Evolutionary conservation across 92 coral and sea anemone species (phyloP).

Genomic region (Epizoanthus scotinus): DNA sequence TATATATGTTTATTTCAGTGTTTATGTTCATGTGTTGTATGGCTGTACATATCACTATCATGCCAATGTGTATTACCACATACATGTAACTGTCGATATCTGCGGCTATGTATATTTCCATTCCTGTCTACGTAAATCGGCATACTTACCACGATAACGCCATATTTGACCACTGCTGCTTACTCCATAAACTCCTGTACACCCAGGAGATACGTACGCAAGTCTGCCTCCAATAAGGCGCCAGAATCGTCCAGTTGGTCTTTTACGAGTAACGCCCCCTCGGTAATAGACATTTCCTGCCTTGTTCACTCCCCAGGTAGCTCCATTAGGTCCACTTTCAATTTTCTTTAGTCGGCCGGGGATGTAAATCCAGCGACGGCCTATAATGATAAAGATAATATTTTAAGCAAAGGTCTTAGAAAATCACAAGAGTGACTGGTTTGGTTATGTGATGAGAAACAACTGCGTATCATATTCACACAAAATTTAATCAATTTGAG

Average conservation of each 20-base stretch:
- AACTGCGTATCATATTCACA: no score
- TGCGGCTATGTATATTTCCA: no score
- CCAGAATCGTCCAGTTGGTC: conserved; percentile 27
- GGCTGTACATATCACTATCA: no score
- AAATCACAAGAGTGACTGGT: no score
- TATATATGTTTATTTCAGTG: no score
- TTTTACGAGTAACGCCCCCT: conserved; percentile 6
- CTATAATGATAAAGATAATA: neutral
- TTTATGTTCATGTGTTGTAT: no score
- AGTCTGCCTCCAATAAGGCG: conserved; percentile 8
- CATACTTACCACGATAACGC: conserved; percentile 21
- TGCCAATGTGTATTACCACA: no score
- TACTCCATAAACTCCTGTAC: conserved; percentile 23
- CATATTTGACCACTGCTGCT: neutral
- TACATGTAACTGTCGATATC: no score
- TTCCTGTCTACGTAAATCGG: neutral
- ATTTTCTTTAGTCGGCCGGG: conserved; percentile 16
- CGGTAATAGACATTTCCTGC: conserved; percentile 19
- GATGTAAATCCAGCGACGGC: conserved; percentile 17
- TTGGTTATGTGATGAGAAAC: no score
- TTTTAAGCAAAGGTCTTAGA: neutral
- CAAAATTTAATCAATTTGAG: no score
- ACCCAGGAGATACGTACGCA: conserved; percentile 10
- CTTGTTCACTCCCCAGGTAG: conserved; percentile 29
- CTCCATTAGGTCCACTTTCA: conserved; percentile 33